Evolutionary conservation across 2,113 vertebrate species (phyloP), one percentile per base, ranked within the genome.

Genomic region (Potamarius usumacintae): DNA sequence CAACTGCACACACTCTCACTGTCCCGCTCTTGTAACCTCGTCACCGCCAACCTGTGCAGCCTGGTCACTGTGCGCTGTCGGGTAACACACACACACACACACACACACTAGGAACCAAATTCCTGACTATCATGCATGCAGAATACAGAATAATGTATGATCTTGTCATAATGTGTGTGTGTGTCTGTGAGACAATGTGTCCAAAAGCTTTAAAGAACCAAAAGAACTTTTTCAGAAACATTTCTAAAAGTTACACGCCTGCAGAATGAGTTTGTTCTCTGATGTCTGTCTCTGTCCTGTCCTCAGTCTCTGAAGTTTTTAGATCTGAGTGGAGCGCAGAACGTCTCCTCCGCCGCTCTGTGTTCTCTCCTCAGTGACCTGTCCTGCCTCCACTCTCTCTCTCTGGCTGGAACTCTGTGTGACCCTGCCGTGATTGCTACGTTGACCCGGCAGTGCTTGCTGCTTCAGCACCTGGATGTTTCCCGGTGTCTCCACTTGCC

Each of bases 1-100:
- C 97, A 97, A 69, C 95, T 97, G 86, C 93, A 85, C 17, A 74
- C 85, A 80, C 93, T 97, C 67, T 95, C 94, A 48, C 95, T 97
- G 81, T 79, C 74, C 0, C 10, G 20, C 17, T 96, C 95, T 87
- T 90, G 94, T 2, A 8, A 90, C 48, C 93, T 97, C 4, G 93
- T 91, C 92, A 96, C 92, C 87, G 90, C 95, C 0, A 90, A 93
- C 89, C 93, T 97, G 27, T 94, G 94, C 2, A 80, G 82, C 63
- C 93, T 97, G 20, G 79, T 97, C 12, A 15, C 90, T 25, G 91
- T 94, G 69, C 96, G 96, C 85, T 97, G 97, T 93, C 93, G 96
- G 96, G 97, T 97, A 74, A 84, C 92, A 48, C 25, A 79, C 22
- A 50, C 58, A 84, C 55, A 72, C 14, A 82, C 69, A 48, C 57